These are phyloP conservation scores for Pituophis catenifer DNA, from an alignment of 2,113 vertebrate species.

Conservation along the genomic window DNA sequence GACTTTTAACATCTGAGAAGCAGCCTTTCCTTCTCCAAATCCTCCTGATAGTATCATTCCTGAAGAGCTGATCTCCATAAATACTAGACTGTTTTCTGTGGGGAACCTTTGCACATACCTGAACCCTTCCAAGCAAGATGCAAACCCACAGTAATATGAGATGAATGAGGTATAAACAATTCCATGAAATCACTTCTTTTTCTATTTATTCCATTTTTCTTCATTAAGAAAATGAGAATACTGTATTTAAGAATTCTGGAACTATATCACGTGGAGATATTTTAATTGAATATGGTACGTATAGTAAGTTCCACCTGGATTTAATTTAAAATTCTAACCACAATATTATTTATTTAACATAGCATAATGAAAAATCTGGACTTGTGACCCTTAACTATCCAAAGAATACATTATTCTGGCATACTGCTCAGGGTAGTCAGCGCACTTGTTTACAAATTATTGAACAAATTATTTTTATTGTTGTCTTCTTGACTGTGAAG, in stretches of 20 bases:
- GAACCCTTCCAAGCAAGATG: background rate
- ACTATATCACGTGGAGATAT: background rate
- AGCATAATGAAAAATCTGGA: background rate
- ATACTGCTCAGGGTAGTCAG: background rate
- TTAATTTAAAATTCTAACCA: background rate
- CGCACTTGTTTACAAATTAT: background rate
- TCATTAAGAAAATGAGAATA: background rate
- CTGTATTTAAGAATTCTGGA: background rate
- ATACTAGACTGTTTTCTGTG: background rate
- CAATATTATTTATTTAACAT: background rate
- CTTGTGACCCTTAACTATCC: background rate
- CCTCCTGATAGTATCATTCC: background rate
- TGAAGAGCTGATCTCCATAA: background rate
- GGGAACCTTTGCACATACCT: background rate
- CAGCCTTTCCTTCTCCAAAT: background rate
- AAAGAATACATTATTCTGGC: background rate
- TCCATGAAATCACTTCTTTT: background rate
- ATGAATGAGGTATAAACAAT: background rate
- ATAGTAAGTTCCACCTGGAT: background rate
- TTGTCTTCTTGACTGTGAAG: background rate
- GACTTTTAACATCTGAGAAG: background rate
- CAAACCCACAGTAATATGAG: background rate
- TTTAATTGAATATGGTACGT: background rate
- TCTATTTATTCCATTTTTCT: background rate
- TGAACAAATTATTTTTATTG: background rate